Conservation (phyloP, 2,888 invertebrate genomes). For the Hyposoter dolosus region DNA sequence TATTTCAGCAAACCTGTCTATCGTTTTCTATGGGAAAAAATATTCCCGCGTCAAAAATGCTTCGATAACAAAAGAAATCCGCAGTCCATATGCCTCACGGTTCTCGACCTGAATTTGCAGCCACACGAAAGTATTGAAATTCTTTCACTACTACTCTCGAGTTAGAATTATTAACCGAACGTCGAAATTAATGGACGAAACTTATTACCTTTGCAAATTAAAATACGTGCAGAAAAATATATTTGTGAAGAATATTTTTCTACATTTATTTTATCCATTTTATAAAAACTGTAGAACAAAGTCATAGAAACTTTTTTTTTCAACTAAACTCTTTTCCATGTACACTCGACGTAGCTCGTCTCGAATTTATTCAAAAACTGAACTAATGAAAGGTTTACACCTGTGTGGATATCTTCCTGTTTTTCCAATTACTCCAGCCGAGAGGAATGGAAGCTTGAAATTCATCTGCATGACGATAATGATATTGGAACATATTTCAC, state of each 20-base stretch:
- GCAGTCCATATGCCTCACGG: not conserved
- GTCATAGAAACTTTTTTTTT: not conserved
- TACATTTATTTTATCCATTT: not conserved
- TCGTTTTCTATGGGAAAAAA: not conserved
- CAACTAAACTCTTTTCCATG: not conserved
- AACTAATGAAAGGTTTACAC: not conserved
- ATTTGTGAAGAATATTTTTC: not conserved
- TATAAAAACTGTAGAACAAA: not conserved
- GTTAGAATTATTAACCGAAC: not conserved
- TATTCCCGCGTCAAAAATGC: too few relatives aligned
- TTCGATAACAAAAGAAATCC: not conserved
- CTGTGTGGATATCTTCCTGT: not conserved
- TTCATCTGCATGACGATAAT: not conserved
- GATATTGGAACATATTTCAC: not conserved
- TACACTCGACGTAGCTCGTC: not conserved
- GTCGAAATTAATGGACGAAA: not conserved
- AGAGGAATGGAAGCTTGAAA: not conserved
- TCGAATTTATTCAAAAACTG: not conserved
- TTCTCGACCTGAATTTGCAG: not conserved
- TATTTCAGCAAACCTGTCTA: not conserved
- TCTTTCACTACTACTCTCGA: not conserved
- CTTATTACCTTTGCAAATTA: not conserved
- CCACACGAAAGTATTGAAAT: not conserved
- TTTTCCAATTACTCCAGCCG: not conserved
- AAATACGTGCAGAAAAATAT: not conserved